Evolutionary conservation across 2,888 invertebrate species (phyloP).

Genomic region (Steinernema carpocapsae): DNA sequence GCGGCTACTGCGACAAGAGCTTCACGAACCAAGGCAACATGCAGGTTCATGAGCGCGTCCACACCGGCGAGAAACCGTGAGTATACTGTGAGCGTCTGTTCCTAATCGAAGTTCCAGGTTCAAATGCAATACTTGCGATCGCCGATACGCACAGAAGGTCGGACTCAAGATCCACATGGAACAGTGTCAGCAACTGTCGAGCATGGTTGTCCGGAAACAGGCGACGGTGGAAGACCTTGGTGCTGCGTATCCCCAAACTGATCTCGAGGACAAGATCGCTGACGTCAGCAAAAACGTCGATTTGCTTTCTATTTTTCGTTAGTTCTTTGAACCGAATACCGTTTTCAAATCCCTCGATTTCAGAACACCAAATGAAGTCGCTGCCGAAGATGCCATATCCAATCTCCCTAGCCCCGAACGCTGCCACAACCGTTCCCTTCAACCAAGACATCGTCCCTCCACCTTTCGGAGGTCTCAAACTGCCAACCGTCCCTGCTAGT

Average conservation of each 20-base stretch:
- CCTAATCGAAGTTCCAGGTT: conserved; percentile 44
- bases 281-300: conserved; percentile 2
- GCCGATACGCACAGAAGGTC: conserved; percentile 64
- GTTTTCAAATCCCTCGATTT: no score
- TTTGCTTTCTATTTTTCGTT: conserved; percentile 16
- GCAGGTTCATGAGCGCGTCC: conserved; percentile 55
- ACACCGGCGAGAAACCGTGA: conserved; percentile 56
- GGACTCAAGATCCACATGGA: conserved; percentile 66
- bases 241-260: background rate
- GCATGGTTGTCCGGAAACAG: background rate
- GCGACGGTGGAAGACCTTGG: background rate
- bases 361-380: conserved; percentile 28
- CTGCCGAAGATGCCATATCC: conserved; percentile 31
- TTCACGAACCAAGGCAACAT: conserved; percentile 66
- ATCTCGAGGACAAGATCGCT: conserved; percentile 1
- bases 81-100: conserved; percentile 9
- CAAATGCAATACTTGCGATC: conserved; percentile 64
- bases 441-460: background rate
- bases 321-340: background rate
- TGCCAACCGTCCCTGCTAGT: conserved; percentile 32
- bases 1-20: conserved; percentile 61
- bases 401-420: conserved; percentile 12
- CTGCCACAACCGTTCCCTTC: conserved; percentile 21
- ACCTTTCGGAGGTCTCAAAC: conserved; percentile 24
- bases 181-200: conserved; percentile 54